These are phyloP conservation scores for Aurelia sp. DNA, from an alignment of 30 jellyfish, hydroid and myxozoan genomes.

Conservation along the genomic window DNA sequence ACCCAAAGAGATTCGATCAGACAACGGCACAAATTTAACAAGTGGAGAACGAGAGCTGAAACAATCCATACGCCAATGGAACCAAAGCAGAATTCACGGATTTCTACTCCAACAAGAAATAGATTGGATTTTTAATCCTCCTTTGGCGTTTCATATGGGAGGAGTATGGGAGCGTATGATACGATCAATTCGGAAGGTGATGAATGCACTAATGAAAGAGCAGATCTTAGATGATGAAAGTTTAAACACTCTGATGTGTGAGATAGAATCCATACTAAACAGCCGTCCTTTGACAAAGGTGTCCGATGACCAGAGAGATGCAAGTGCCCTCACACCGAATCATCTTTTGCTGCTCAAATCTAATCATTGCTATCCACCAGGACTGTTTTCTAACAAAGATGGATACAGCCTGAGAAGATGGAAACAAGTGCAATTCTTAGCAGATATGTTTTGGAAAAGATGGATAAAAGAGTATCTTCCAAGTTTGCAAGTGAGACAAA, in stretches of 20 bases:
- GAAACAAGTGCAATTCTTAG: constrained; percentile 63
- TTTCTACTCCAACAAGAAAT: constrained; percentile 31
- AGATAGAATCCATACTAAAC: constrained; percentile 56
- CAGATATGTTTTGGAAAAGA: constrained; percentile 66
- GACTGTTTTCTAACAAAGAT: constrained; percentile 35
- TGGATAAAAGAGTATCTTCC: constrained; percentile 54
- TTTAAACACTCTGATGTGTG: constrained; percentile 58
- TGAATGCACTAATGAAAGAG: constrained; percentile 20
- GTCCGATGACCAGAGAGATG: constrained; percentile 65
- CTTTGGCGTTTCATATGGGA: constrained; percentile 65
- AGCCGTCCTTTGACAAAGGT: constrained; percentile 66
- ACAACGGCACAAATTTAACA: constrained; percentile 51
- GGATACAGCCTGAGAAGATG: constrained; percentile 50
- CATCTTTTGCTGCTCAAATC: constrained; percentile 53
- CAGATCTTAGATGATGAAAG: constrained; percentile 70
- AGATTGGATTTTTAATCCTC: constrained; percentile 70
- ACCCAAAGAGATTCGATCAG: constrained; percentile 35
- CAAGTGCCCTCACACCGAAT: constrained; percentile 66
- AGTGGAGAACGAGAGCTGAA: constrained; percentile 43
- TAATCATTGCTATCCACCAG: constrained; percentile 53
- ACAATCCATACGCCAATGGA: constrained; percentile 47
- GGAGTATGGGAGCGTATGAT: constrained; percentile 83
- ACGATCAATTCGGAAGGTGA: constrained; percentile 43
- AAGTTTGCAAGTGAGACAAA: constrained; percentile 46
- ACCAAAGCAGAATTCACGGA: constrained; percentile 29